Evolutionary conservation across 1,140 invertebrate species (phyloP), one percentile per base, ranked within the genome.

Genomic region (Caenorhabditis briggsae): DNA sequence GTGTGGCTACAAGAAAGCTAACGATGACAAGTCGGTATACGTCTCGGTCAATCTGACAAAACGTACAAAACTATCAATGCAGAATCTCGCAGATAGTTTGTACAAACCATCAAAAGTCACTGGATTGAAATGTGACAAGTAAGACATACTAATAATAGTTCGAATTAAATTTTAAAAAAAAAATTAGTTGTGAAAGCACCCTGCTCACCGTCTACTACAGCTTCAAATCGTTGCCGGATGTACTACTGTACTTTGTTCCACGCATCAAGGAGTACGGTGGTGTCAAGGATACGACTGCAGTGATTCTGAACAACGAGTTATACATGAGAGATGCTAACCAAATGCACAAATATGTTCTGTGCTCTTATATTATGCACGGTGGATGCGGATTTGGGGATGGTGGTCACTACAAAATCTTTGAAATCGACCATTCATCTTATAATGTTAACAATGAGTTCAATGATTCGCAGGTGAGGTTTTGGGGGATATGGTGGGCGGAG

Each of bases 211-310:
- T n/a, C 46, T 50, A 18, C 5, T 18, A 11, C 11, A 33, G 70
- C 5, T 78, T 50, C n/a, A 53, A n/a, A 14, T 23, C 48, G 11
- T 46, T 78, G 6, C 70, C 70, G 0, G 46, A 78, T 23, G 70
- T 78, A 14, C n/a, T 78, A 8, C 46, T 78, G 11, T 78, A 78
- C 23, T 78, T 78, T 23, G 46, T 78, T 5, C 70, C 70, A 50
- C 70, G 70, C 1, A n/a, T 78, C 46, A 50, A n/a, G 20, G 3
- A n/a, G n/a, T 8, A 50, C 6, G 12, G 18, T 14, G 14, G n/a
- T 12, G 64, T 6, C 7, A 78, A 78, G 14, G 70, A 78, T 78
- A 23, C 53, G 46, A 50, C 70, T 18, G 70, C 53, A 12, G 11
- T 78, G 5, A 50, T 11, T 23, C 6, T 78, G 2, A 46, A 78